Evolutionary conservation across 2,888 invertebrate genomes (phyloP).

Genomic region (Melolontha melolontha): DNA sequence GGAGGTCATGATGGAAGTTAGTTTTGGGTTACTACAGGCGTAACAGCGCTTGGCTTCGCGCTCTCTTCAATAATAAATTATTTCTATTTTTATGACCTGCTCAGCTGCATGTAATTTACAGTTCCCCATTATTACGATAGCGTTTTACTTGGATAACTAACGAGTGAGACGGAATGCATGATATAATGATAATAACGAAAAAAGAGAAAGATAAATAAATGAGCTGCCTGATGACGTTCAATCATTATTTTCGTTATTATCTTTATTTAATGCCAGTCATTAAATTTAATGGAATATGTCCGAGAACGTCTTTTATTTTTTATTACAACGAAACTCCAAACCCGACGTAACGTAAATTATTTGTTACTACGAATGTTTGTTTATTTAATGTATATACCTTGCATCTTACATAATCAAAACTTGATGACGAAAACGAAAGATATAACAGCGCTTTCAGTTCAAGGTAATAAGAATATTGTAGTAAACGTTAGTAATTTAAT

Average conservation of each 20-base stretch:
- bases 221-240: not conserved
- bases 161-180: slow-evolving; percentile 3
- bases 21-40: slow-evolving; percentile 32
- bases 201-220: not conserved
- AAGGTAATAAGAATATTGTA: no score
- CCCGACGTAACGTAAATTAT: no score
- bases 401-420: no score
- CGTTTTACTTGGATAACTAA: slow-evolving; percentile 10
- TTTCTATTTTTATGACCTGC: slow-evolving; percentile 43
- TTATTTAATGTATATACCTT: no score
- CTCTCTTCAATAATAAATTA: slow-evolving; percentile 34
- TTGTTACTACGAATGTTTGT: no score
- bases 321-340: not conserved
- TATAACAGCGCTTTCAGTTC: no score
- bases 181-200: slow-evolving; percentile 16
- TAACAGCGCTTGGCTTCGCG: not conserved
- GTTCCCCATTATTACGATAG: slow-evolving; percentile 17
- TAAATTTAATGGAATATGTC: no score
- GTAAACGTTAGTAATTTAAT: no score
- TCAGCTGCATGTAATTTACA: slow-evolving; percentile 38
- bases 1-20: slow-evolving; percentile 39
- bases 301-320: not conserved
- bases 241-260: slow-evolving; percentile 5
- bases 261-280: slow-evolving; percentile 7
- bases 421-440: no score